These are phyloP conservation scores for Agelaius phoeniceus DNA, from an alignment of 2,113 vertebrate species.

Conservation along the genomic window DNA sequence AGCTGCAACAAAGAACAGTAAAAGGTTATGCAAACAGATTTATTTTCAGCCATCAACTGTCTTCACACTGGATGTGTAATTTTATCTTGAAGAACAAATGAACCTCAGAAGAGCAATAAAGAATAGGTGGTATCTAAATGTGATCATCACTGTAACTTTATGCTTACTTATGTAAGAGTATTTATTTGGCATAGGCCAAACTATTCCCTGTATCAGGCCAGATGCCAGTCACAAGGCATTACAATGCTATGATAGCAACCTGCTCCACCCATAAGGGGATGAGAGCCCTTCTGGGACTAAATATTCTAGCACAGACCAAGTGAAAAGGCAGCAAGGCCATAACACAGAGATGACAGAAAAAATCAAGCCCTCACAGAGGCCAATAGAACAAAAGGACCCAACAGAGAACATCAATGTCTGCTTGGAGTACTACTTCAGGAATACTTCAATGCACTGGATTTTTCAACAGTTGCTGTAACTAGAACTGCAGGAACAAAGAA, in stretches of 20 bases:
- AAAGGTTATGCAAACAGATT: conserved; percentile 36
- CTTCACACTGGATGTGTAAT: neutral
- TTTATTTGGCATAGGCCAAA: neutral
- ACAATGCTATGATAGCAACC: neutral
- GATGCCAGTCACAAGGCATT: neutral
- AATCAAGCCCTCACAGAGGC: neutral
- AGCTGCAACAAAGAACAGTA: conserved; percentile 71
- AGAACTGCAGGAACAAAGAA: neutral
- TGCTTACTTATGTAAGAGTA: neutral
- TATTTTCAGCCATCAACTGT: conserved; percentile 35
- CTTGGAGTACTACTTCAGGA: neutral
- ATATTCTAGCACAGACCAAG: neutral
- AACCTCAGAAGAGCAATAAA: neutral
- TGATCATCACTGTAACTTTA: neutral
- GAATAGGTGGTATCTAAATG: neutral
- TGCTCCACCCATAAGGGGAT: neutral
- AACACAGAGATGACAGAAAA: neutral
- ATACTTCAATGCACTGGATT: neutral
- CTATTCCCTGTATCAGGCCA: neutral
- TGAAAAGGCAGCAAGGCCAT: neutral
- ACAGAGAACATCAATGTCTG: neutral
- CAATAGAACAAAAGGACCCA: neutral
- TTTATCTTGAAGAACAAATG: conserved; percentile 20
- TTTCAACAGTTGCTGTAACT: neutral
- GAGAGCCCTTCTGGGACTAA: neutral